Base-by-base conservation (phyloP, 1,140 invertebrate species). In the Theocolax elegans region DNA sequence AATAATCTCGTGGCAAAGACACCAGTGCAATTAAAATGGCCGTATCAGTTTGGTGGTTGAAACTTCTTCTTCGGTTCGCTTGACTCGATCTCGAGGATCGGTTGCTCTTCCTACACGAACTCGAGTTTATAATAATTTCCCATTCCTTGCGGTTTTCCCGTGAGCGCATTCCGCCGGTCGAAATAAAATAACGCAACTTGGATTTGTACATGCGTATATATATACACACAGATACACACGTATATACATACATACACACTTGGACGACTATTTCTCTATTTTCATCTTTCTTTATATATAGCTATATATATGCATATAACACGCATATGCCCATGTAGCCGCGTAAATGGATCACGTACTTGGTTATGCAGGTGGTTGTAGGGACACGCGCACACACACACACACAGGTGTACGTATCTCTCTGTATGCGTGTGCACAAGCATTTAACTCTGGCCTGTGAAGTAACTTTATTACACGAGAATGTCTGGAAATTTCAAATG, bases 21-120 rank as follows among this genome's bases (percentile, higher is more conserved):
- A 13, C n/a, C n/a, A n/a, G n/a, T 42, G 51, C 38, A 66, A 54
- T 66, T 54, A 51, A 51, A 21, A 25, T 3, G 62, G 62, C 13
- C 27, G 25, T 51, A 60, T 64, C 21, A 38, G 3, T n/a, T 19
- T 1, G 35, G 62, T 7, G 60, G 46, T 49, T 63, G 48, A 54
- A 40, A 65, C 35, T 25, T 60, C n/a, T 44, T 8, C 49, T n/a
- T n/a, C n/a, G n/a, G n/a, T n/a, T n/a, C n/a, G n/a, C n/a, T n/a
- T n/a, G n/a, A n/a, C n/a, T n/a, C n/a, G n/a, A n/a, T n/a, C n/a
- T n/a, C n/a, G n/a, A n/a, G n/a, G n/a, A n/a, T n/a, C n/a, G n/a
- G n/a, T n/a, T n/a, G n/a, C n/a, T n/a, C n/a, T n/a, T n/a, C n/a
- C n/a, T n/a, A n/a, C n/a, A n/a, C n/a, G n/a, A n/a, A n/a, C n/a